A percentile compares a stretch with the other conserved stretches of the same genome.
These are phyloP conservation scores for Listrodromus nycthemerus DNA, from an alignment of 2,888 invertebrate species.

Conservation along the genomic window DNA sequence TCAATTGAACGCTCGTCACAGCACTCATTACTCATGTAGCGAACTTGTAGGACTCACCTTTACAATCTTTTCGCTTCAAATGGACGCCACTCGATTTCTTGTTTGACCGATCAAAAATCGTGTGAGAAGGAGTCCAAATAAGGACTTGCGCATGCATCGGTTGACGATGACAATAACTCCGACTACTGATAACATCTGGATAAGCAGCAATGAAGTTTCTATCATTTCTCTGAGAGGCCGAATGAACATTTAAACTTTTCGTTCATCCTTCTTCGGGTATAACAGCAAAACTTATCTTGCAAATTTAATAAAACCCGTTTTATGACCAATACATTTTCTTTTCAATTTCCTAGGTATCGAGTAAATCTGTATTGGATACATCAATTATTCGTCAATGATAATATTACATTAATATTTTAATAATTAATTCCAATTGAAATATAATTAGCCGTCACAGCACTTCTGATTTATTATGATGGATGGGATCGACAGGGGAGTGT, in stretches of 20 bases:
- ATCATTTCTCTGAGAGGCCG: conserved; percentile 56
- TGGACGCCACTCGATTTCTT: background rate
- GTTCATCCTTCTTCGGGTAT: conserved; percentile 54
- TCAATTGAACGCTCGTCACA: too few species aligned
- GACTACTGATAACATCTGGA: conserved; percentile 70
- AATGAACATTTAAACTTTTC: background rate
- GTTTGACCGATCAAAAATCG: conserved; percentile 21
- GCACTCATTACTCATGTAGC: too few species aligned
- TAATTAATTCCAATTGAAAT: background rate
- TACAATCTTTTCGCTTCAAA: conserved; percentile 13
- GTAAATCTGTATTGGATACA: background rate
- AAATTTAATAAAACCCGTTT: conserved; percentile 18
- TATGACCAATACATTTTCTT: background rate
- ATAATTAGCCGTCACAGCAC: background rate
- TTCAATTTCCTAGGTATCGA: conserved; percentile 4
- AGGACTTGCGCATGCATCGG: conserved; percentile 6
- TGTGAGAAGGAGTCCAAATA: conserved; percentile 65
- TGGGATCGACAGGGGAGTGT: too few species aligned
- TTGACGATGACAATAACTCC: conserved; percentile 65
- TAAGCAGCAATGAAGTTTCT: conserved; percentile 68
- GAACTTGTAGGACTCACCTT: background rate
- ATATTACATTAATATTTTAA: conserved; percentile 1
- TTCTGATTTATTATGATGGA: too few species aligned
- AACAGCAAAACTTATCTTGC: conserved; percentile 17
- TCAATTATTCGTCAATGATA: background rate